Percentiles rank a stretch among this genome's conserved stretches.
These are phyloP conservation scores for Loriculus beryllinus DNA, from an alignment of 2,797 vertebrate species.

Conservation along the genomic window DNA sequence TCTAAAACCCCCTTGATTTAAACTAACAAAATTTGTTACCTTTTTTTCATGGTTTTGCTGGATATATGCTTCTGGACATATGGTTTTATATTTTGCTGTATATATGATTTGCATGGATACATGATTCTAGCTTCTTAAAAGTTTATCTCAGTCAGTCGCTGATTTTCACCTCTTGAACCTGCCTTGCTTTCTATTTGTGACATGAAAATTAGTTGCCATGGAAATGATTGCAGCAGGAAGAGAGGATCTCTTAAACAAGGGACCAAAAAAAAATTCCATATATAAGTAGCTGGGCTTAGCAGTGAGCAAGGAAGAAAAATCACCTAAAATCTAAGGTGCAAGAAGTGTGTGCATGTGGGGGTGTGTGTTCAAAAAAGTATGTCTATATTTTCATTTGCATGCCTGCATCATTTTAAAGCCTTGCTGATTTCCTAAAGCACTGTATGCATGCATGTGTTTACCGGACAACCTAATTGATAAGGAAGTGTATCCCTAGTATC, in stretches of 20 bases:
- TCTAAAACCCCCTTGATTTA: not conserved
- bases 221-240: constrained; percentile 36
- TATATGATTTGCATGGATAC: not conserved
- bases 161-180: constrained; percentile 33
- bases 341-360: not conserved
- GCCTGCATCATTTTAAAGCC: not conserved
- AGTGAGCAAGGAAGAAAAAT: not conserved
- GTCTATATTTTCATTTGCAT: not conserved
- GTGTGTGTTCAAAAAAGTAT: not conserved
- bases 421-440: not conserved
- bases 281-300: not conserved
- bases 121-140: not conserved
- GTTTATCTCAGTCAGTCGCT: not conserved
- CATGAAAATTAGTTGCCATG: constrained; percentile 61
- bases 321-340: not conserved
- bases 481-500: not conserved
- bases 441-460: not conserved
- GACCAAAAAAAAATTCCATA: not conserved
- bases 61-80: not conserved
- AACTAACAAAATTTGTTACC: not conserved
- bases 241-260: not conserved
- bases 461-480: not conserved
- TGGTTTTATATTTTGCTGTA: too few relatives aligned
- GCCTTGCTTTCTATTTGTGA: constrained; percentile 21
- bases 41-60: not conserved